Base-by-base conservation (phyloP, 2,888 invertebrate species). In the Choristoneura rosaceana region DNA sequence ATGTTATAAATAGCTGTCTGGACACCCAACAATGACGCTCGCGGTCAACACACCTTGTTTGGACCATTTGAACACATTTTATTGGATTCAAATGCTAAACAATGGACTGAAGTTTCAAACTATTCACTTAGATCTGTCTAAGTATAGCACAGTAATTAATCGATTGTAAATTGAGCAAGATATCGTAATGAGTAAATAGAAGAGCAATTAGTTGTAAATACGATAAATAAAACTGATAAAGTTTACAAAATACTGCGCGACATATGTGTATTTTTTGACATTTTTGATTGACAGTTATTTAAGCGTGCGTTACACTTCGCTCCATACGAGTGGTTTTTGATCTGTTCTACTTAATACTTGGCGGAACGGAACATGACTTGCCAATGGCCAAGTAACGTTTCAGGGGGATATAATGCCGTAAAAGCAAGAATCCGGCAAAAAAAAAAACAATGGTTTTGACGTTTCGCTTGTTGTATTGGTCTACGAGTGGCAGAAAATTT, bases 201-300 rank as follows among this genome's bases (percentile, higher is more conserved):
- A 62, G 10, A 25, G 45, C 50, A 55, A 67, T 67, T 55, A 45
- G 34, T 71, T 34, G 41, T 50, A 66, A 67, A 66, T 17, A 9
- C 45, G 66, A 71, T 67, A 67, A 66, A 71, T 47, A 71, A 71
- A 58, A 68, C 38, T 47, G 67, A 71, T 68, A 71, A 71, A 71
- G 68, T 71, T 71, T 71, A 67, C 71, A 71, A 71, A 71, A 71
- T 71, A 71, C 68, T 68, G 63, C 68, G 52, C 62, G 50, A 68
- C 71, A 50, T 62, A 68, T 50, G 60, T 15, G 60, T 63, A 59
- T 34, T 43, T 34, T 12, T 45, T 43, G 25, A 25, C 43, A 33
- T 2, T 10, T 66, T 68, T 71, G 71, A 71, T 68, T 71, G 71
- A 71, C 71, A 71, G 62, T 67, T 71, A 71, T 41, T 71, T 68